phyloP scores from a whole-genome alignment of 1,140 invertebrate species.

The Bombus picipes region DNA sequence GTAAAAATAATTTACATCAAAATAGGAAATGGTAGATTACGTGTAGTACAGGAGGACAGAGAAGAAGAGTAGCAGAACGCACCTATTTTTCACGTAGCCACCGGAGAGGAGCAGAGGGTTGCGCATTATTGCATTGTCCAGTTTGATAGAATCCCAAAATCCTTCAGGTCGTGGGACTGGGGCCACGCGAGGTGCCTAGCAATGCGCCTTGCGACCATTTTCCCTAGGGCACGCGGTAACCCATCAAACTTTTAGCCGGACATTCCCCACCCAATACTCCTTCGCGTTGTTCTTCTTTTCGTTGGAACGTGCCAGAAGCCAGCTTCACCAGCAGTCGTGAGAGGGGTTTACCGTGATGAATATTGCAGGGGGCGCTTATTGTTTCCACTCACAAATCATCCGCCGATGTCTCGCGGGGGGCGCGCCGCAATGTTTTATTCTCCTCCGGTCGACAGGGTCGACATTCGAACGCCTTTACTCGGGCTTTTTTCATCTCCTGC shows the following conservation, averaged over 20 bases:
- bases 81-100: constrained; percentile 75
- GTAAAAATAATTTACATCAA: too few relatives aligned
- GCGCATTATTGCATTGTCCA: constrained; percentile 82
- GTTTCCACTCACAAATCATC: constrained; percentile 82
- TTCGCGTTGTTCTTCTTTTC: constrained; percentile 64
- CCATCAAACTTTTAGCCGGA: constrained; percentile 82
- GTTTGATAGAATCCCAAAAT: constrained; percentile 83
- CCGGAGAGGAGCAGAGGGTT: constrained; percentile 65
- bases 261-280: constrained; percentile 59
- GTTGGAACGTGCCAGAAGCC: constrained; percentile 69
- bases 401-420: constrained; percentile 79
- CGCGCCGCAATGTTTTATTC: constrained; percentile 79
- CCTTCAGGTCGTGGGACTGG: constrained; percentile 77
- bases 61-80: constrained; percentile 21
- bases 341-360: constrained; percentile 76
- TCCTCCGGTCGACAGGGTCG: constrained; percentile 68
- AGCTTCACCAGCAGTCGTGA: constrained; percentile 29
- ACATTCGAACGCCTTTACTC: constrained; percentile 47
- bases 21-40: too few relatives aligned
- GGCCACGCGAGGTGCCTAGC: constrained; percentile 76
- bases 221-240: constrained; percentile 78
- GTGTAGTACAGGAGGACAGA: neutral
- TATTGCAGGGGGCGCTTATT: constrained; percentile 82
- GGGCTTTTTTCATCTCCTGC: constrained; percentile 1
- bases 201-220: constrained; percentile 77